Percentiles rank a stretch among this genome's conserved stretches.
These are phyloP conservation scores for Ctenosaura bakeri DNA, from an alignment of 2,797 vertebrate species.

Conservation along the genomic window DNA sequence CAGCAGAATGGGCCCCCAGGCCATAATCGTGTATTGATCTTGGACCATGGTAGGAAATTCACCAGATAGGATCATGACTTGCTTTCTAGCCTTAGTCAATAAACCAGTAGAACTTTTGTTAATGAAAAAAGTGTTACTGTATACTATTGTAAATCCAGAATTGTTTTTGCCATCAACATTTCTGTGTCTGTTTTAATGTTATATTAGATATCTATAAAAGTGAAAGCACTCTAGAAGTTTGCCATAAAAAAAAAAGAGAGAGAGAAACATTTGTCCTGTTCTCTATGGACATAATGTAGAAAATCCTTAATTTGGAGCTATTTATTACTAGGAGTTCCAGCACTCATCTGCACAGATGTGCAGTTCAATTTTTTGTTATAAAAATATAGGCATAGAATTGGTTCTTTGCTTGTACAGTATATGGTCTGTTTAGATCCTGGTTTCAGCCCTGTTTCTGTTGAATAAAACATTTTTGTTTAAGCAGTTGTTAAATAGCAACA, in stretches of 20 bases:
- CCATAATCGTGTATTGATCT: slow-evolving; percentile 69
- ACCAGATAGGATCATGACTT: slow-evolving; percentile 79
- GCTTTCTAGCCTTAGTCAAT: slow-evolving; percentile 82
- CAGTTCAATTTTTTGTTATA: slow-evolving; percentile 66
- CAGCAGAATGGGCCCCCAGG: slow-evolving; percentile 65
- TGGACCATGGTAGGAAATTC: slow-evolving; percentile 75
- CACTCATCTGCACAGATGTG: slow-evolving; percentile 72
- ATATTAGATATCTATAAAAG: slow-evolving; percentile 67
- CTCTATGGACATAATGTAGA: slow-evolving; percentile 80
- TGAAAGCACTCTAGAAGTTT: slow-evolving; percentile 76
- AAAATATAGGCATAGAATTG: slow-evolving; percentile 69
- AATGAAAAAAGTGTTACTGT: slow-evolving; percentile 65
- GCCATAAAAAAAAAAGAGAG: slow-evolving; percentile 34
- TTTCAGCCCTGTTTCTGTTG: slow-evolving; percentile 68
- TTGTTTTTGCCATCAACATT: slow-evolving; percentile 70
- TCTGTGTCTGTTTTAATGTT: slow-evolving; percentile 76
- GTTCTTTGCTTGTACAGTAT: slow-evolving; percentile 68
- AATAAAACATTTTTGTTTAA: slow-evolving; percentile 73
- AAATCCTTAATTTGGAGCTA: slow-evolving; percentile 82
- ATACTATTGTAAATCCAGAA: slow-evolving; percentile 75
- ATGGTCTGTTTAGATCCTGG: slow-evolving; percentile 65
- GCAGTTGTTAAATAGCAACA: slow-evolving; percentile 59
- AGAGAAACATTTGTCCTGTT: slow-evolving; percentile 70
- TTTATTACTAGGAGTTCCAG: slow-evolving; percentile 83
- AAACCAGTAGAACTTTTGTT: slow-evolving; percentile 76